phyloP scores from a whole-genome alignment of 1,140 invertebrate genomes.

The Belonocnema kinseyi region DNA sequence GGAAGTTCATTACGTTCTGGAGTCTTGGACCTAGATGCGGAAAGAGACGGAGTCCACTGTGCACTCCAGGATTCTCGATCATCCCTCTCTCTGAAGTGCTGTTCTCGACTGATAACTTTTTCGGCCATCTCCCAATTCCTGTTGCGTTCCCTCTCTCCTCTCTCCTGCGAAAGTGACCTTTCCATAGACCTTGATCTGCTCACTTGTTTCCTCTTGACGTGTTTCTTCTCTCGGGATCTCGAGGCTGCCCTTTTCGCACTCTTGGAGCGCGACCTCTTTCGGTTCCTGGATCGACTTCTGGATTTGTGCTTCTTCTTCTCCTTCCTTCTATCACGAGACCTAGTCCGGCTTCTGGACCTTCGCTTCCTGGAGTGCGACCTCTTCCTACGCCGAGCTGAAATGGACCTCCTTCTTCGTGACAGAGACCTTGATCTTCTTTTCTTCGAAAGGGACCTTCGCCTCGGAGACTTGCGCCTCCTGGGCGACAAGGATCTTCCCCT shows the following conservation, averaged over 20 bases:
- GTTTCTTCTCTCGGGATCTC: conserved; percentile 66
- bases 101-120: conserved; percentile 59
- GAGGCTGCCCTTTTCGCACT: conserved; percentile 50
- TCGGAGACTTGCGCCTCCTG: conserved; percentile 43
- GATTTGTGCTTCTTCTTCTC: conserved; percentile 70
- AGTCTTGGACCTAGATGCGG: conserved; percentile 74
- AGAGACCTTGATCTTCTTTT: conserved; percentile 62
- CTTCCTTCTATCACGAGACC: conserved; percentile 67
- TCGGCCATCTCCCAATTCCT: conserved; percentile 67
- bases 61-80: conserved; percentile 65
- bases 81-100: conserved; percentile 52
- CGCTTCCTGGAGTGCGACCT: conserved; percentile 52
- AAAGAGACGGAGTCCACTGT: conserved; percentile 74
- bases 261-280: conserved; percentile 47
- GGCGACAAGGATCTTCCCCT: conserved; percentile 60
- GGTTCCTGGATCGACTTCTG: conserved; percentile 63
- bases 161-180: conserved; percentile 61
- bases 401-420: conserved; percentile 47
- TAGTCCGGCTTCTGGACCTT: conserved; percentile 60
- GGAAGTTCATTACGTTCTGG: conserved; percentile 65
- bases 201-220: conserved; percentile 58
- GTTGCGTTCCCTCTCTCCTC: conserved; percentile 57
- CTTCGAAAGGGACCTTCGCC: conserved; percentile 48
- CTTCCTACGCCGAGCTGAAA: conserved; percentile 59
- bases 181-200: conserved; percentile 66